Evolutionary conservation across 1,140 invertebrate species (phyloP).

Genomic region (Oedothorax gibbosus): DNA sequence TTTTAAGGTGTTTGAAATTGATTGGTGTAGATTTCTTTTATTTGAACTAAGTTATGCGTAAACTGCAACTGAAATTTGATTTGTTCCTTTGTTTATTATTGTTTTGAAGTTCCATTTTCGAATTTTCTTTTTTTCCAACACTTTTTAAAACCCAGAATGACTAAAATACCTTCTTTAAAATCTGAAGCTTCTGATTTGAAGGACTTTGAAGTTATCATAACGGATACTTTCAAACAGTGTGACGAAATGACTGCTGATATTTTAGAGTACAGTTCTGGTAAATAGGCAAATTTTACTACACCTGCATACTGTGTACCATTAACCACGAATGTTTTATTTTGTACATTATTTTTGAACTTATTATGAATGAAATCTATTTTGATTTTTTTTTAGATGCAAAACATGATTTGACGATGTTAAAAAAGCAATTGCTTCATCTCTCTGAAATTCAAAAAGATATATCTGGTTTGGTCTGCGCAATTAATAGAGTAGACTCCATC

Average conservation of each 20-base stretch:
- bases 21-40: no score
- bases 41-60: no score
- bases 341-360: neutral
- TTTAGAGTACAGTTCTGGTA: constrained; percentile 15
- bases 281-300: neutral
- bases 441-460: constrained; percentile 1
- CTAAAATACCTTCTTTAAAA: neutral
- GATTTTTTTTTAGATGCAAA: constrained; percentile 3
- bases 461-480: neutral
- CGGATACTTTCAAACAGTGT: neutral
- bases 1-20: no score
- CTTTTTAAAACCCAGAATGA: neutral
- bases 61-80: no score
- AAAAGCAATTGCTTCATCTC: neutral
- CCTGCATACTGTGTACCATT: neutral
- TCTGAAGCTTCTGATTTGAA: neutral
- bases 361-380: neutral
- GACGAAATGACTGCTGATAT: constrained; percentile 13
- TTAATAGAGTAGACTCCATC: neutral
- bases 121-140: no score
- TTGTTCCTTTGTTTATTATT: no score
- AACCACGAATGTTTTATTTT: neutral
- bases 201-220: neutral
- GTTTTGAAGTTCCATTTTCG: no score
- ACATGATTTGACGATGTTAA: constrained; percentile 1